Base-by-base conservation (phyloP, 2,113 vertebrate species). In the Ranitomeya variabilis region DNA sequence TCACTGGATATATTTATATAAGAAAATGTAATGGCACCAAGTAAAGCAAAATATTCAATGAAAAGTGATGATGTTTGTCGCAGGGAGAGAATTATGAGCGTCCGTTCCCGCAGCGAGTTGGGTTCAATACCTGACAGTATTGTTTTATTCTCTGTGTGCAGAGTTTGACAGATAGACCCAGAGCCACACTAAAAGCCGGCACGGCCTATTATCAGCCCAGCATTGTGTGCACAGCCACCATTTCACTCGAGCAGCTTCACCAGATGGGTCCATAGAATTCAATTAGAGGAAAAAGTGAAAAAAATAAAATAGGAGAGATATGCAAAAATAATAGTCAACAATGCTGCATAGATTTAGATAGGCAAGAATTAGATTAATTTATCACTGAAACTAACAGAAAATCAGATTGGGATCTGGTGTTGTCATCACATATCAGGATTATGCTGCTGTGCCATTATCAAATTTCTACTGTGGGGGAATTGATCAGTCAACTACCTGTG, bases 121-220 rank as follows among this genome's bases (percentile, higher is more conserved):
- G 19, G 62, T 84, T 84, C 64, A 71, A 71, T 84, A 84, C 62
- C 62, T 71, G 82, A 54, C 82, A 84, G 64, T 18, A 26, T 71
- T 84, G 82, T 69, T 84, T 84, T 84, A 52, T 71, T 19, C 16
- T n/a, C 10, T 55, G 51, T 71, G 12, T 31, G 59, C 64, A 55
- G 64, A 55, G 45, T 84, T 69, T 84, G 82, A 84, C 21, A 54
- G 66, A 84, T 71, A 71, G 82, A 51, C 19, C 13, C 13, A 69
- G 82, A 23, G 55, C 23, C 45, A 54, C 67, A 60, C 37, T 66
- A 52, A 69, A 21, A 64, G 60, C 81, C 31, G 18, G 59, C 80
- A 62, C 31, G 6, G 57, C 19, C 57, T 21, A 62, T 81, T 81
- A 81, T 81, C 57, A 81, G 80, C 26, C 62, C 16, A 45, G 59